Base-by-base conservation (phyloP, 2,888 invertebrate species). In the Melikaiella ostensackeni region DNA sequence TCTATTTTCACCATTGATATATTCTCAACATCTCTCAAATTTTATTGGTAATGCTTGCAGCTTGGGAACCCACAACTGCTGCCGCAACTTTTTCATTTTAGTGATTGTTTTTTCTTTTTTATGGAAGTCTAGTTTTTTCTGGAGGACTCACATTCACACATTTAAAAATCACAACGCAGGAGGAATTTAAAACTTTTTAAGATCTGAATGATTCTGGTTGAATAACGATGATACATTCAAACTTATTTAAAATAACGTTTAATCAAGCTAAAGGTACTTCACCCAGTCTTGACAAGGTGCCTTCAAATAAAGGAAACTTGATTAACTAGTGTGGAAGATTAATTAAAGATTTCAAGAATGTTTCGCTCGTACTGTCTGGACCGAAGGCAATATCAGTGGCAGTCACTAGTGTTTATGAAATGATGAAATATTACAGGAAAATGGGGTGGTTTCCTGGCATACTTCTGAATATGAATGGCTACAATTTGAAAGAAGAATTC, bases 121-220 rank as follows among this genome's bases (percentile, higher is more conserved):
- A 38, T 38, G 13, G 13, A 3, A 11, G 13, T 13, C 38, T 38
- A 11, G 13, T 3, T 38, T 38, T 2, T 4, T 38, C 13, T n/a
- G 13, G 38, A 4, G 13, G 4, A 38, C 13, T 13, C 1, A 38
- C 38, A 13, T 38, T 13, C 13, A 38, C 38, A 13, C 9, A 38
- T 13, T 11, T 38, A 3, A 38, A 11, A 11, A 11, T 38, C 1
- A 38, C 1, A 11, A 38, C 1, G 0, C 38, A 38, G 11, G 11
- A 11, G 11, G 38, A 11, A 38, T 38, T 38, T 0, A 38, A 38
- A 0, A 38, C 38, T 0, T 74, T 75, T 0, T 19, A 74, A n/a
- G 79, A 80, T 3, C 27, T 79, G 19, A 74, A 77, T 2, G 19
- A 57, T 0, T 75, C 77, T 2, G 77, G 76, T 13, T 64, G 79